Conservation (phyloP, 1,140 invertebrate species). For the Aleiodes sp. region DNA sequence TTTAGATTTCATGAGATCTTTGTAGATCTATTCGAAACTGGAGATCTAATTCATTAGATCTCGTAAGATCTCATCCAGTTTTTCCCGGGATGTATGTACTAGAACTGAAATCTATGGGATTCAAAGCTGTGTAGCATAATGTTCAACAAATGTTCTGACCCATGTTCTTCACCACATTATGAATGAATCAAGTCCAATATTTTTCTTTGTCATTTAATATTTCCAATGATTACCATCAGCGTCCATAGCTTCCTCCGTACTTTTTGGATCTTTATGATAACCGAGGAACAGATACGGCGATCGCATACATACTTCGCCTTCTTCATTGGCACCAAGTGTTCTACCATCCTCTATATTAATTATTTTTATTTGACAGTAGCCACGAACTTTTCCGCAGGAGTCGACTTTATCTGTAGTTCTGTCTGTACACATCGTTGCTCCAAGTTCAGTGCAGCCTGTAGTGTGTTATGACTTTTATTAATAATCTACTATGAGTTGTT, state of each 20-base stretch:
- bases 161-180: too few relatives aligned
- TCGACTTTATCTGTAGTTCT: neutral
- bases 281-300: constrained; percentile 49
- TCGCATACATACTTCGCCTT: constrained; percentile 57
- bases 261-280: constrained; percentile 65
- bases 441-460: neutral
- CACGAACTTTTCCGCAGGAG: constrained; percentile 28
- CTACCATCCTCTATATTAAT: constrained; percentile 34
- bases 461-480: neutral
- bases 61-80: too few relatives aligned
- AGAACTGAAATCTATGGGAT: too few relatives aligned
- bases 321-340: constrained; percentile 44
- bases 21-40: too few relatives aligned
- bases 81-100: too few relatives aligned
- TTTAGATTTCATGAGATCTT: too few relatives aligned
- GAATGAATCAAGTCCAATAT: neutral
- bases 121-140: too few relatives aligned
- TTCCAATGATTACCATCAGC: constrained; percentile 52
- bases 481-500: neutral
- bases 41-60: too few relatives aligned
- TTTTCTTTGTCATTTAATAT: neutral
- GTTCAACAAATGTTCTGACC: too few relatives aligned
- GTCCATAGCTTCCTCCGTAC: constrained; percentile 66
- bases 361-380: constrained; percentile 36
- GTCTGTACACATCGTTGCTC: neutral